phyloP scores from a whole-genome alignment of 2,113 vertebrate species.

The Microcebus griseorufus region DNA sequence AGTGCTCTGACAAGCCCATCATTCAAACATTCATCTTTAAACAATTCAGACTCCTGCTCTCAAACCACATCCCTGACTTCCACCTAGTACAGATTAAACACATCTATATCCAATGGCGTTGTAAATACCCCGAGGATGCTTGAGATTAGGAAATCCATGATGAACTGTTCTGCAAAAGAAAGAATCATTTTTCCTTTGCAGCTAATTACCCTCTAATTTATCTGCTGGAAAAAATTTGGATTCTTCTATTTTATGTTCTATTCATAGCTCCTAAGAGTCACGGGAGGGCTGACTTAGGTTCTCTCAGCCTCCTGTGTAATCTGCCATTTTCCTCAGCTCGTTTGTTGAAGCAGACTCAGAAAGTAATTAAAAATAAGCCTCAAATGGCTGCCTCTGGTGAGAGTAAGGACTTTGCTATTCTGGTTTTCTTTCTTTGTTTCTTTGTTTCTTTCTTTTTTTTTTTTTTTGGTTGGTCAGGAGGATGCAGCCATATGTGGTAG shows the following conservation, averaged over 20 bases:
- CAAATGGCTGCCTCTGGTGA: too few relatives aligned
- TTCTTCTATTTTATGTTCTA: slow-evolving; percentile 37
- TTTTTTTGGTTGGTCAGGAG: not conserved
- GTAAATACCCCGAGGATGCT: not conserved
- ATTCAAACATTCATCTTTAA: not conserved
- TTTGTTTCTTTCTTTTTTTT: too few relatives aligned
- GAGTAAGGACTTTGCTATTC: not conserved
- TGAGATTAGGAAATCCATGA: slow-evolving; percentile 44
- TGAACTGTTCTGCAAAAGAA: slow-evolving; percentile 36
- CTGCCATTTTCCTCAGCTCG: not conserved
- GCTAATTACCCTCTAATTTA: not conserved
- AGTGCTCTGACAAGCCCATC: not conserved
- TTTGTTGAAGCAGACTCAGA: not conserved
- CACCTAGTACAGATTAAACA: not conserved
- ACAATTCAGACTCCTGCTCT: not conserved
- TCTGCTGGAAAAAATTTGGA: slow-evolving; percentile 46
- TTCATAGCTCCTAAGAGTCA: not conserved
- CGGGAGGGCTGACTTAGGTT: not conserved
- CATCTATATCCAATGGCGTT: not conserved
- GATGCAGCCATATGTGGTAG: not conserved
- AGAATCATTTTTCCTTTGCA: slow-evolving; percentile 16
- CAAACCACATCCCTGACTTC: not conserved
- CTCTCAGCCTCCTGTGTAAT: not conserved
- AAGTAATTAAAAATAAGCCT: not conserved
- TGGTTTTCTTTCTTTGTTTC: not conserved